Base-by-base conservation (phyloP, 2,888 invertebrate species). In the Clusia tigrina region DNA sequence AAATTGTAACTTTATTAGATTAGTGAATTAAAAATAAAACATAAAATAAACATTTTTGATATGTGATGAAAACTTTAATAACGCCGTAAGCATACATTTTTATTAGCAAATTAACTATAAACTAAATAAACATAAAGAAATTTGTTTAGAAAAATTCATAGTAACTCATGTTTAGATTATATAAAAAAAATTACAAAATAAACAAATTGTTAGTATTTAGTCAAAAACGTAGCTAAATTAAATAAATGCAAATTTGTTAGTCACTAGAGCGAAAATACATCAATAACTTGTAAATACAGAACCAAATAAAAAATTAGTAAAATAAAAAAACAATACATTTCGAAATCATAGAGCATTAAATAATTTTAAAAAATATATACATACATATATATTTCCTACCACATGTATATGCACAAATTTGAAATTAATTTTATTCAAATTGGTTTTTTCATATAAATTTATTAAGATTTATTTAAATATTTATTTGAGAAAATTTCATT, bases 21-120 rank as follows among this genome's bases (percentile, higher is more conserved):
- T n/a, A n/a, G n/a, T n/a, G n/a, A n/a, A 24, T 52, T 9, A 73
- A 59, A 57, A 67, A 65, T 64, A 68, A 67, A 71, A 71, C 70
- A 72, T 76, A 74, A 78, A n/a, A 75, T 74, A 76, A 73, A 78
- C 72, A 57, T 77, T 78, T 76, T 76, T 76, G 76, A 76, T 76
- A 76, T 76, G 78, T 78, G 80, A 78, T 78, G 78, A 80, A 79
- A 80, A 76, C 74, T 74, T 74, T 76, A 74, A 68, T 70, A 74
- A 76, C 71, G 73, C 74, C 70, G 67, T 66, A 37, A 53, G 15
- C 22, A 58, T 6, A n/a, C 52, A 38, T 42, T 42, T 42, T 42
- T 42, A 42, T 5, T 22, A 58, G 53, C 52, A 42, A 64, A 62
- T 66, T 63, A 67, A 60, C 60, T 6, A 53, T 12, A 60, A 65